Percentiles rank a stretch among this genome's conserved stretches.
phyloP scores from a whole-genome alignment of 2,888 invertebrate genomes.

The Cabera pusaria region DNA sequence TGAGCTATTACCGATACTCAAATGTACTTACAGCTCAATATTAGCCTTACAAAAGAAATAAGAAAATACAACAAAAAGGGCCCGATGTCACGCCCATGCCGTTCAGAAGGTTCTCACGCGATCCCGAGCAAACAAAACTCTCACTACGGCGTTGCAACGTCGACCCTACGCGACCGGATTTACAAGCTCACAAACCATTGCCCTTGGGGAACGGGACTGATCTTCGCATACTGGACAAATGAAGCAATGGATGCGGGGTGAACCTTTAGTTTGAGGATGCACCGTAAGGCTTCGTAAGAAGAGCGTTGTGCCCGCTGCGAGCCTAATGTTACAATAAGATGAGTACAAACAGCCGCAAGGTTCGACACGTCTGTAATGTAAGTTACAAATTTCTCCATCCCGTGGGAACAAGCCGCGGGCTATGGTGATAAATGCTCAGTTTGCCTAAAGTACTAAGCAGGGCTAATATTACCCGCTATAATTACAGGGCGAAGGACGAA shows the following conservation, averaged over 20 bases:
- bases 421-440: slow-evolving; percentile 75
- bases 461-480: slow-evolving; percentile 58
- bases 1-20: slow-evolving; percentile 67
- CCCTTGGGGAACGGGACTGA: slow-evolving; percentile 24
- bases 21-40: slow-evolving; percentile 59
- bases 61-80: slow-evolving; percentile 63
- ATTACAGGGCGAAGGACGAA: slow-evolving; percentile 59
- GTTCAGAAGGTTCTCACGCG: slow-evolving; percentile 78
- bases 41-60: slow-evolving; percentile 63
- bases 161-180: slow-evolving; percentile 53
- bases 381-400: slow-evolving; percentile 68
- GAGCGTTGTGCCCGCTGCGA: slow-evolving; percentile 54
- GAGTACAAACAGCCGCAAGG: slow-evolving; percentile 56
- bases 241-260: slow-evolving; percentile 44
- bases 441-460: slow-evolving; percentile 68
- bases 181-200: slow-evolving; percentile 43
- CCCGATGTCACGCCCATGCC: slow-evolving; percentile 80
- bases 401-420: slow-evolving; percentile 76
- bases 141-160: slow-evolving; percentile 59
- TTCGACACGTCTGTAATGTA: slow-evolving; percentile 69
- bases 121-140: slow-evolving; percentile 71
- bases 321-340: slow-evolving; percentile 64
- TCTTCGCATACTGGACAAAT: slow-evolving; percentile 28
- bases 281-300: slow-evolving; percentile 63
- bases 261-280: slow-evolving; percentile 42